Evolutionary conservation across 2,797 vertebrate species (phyloP), one percentile per base, ranked within the genome.

Genomic region (Alauda arvensis): DNA sequence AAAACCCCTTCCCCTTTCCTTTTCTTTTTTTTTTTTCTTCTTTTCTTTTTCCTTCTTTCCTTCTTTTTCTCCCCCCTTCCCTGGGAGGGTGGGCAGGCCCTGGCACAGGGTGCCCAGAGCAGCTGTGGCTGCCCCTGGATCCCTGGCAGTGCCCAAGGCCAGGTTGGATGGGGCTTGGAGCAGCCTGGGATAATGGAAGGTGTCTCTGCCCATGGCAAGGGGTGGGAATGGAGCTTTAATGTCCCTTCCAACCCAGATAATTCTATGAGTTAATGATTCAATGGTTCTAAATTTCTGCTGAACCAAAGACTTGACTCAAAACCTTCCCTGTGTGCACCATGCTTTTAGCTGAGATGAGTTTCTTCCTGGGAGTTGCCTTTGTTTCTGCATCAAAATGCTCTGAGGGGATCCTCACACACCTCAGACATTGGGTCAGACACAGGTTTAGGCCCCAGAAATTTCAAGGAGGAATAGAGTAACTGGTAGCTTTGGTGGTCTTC

Each of bases 181-280:
- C 5, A 37, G 0, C 19, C 18, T 49, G 65, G 57, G 10, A 16
- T 0, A 12, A n/a, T 25, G 28, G 43, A 0, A 37, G 15, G 9
- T 40, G 29, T 53, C 20, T 55, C 40, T 83, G 40, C 15, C 31
- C 55, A 31, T 15, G 34, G 25, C 40, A 68, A 11, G 25, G 29
- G 24, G 5, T 45, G n/a, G 45, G 16, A 24, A 14, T 18, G 33
- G 5, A 24, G 19, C 11, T 77, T 51, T 39, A 57, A 29, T 16
- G 16, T 51, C 15, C 9, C 14, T 71, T 51, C n/a, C n/a, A 24
- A 29, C 16, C 9, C 51, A 57, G 53, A 45, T 48, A 6, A 57
- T 57, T 39, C 39, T 28, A 4, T 57, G 45, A 52, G 33, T 59
- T 39, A 45, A 29, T 59, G 20, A 71, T 33, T 33, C 37, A 70